These are phyloP conservation scores for Cephalopachus bancanus DNA, from an alignment of 2,797 vertebrate genomes.

Conservation along the genomic window DNA sequence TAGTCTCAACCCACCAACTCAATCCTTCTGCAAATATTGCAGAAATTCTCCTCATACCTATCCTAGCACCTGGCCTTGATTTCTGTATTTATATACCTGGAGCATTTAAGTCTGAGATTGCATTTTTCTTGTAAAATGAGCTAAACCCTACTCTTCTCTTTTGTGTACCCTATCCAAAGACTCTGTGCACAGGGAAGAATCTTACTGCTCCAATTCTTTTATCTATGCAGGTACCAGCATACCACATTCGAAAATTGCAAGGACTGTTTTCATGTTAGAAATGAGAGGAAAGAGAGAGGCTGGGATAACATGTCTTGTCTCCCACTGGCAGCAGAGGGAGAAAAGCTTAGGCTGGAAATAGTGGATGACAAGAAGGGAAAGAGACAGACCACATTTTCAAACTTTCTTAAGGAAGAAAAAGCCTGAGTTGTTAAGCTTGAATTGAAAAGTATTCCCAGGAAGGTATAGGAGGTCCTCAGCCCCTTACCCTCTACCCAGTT, in stretches of 20 bases:
- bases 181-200: background rate
- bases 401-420: background rate
- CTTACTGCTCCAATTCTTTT: background rate
- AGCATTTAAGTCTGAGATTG: background rate
- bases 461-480: background rate
- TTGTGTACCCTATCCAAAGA: background rate
- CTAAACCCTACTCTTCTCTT: background rate
- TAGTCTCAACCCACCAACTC: background rate
- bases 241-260: background rate
- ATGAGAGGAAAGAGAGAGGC: background rate
- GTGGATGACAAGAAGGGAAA: background rate
- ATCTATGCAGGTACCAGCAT: background rate
- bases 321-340: background rate
- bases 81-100: background rate
- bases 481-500: background rate
- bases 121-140: background rate
- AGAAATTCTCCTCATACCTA: background rate
- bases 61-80: background rate
- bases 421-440: background rate
- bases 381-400: background rate
- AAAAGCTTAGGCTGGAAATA: background rate
- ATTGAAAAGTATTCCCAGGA: background rate
- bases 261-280: background rate
- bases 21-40: background rate
- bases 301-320: background rate